Conservation (phyloP, 1,140 invertebrate species). For the Cyclargus thomasi region DNA sequence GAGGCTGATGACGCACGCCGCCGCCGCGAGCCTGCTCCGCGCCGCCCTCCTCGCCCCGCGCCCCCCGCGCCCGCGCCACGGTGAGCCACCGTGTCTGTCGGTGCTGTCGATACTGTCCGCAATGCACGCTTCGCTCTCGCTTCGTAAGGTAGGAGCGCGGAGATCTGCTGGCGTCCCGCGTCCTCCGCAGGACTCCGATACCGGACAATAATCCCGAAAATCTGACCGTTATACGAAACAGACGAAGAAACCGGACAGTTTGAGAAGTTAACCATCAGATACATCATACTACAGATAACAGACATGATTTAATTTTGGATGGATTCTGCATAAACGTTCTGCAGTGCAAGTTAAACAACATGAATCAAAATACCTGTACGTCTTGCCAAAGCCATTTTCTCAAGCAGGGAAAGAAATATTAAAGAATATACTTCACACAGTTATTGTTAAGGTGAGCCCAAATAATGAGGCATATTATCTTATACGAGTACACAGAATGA, state of each 20-base stretch:
- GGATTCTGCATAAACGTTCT: background rate
- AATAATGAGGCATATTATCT: background rate
- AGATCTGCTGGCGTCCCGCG: background rate
- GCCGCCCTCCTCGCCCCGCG: constrained; percentile 71
- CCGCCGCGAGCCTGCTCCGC: constrained; percentile 69
- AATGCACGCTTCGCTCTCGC: constrained; percentile 69
- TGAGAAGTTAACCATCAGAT: background rate
- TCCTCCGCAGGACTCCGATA: too few species aligned
- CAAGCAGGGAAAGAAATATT: background rate
- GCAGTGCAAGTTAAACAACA: background rate
- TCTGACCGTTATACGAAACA: background rate
- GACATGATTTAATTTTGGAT: background rate
- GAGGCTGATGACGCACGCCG: constrained; percentile 69
- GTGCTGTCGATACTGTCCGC: constrained; percentile 61
- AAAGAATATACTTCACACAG: too few species aligned
- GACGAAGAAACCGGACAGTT: background rate
- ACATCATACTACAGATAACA: background rate
- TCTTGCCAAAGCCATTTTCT: background rate
- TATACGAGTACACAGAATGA: background rate
- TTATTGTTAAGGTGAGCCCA: background rate
- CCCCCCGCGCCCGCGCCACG: constrained; percentile 65
- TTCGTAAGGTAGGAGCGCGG: constrained; percentile 68
- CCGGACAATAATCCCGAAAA: too few species aligned
- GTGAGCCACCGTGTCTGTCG: constrained; percentile 71
- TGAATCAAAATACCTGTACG: background rate